Evolutionary conservation across 2,797 vertebrate genomes (phyloP).

Genomic region (Sebastolobus alascanus): DNA sequence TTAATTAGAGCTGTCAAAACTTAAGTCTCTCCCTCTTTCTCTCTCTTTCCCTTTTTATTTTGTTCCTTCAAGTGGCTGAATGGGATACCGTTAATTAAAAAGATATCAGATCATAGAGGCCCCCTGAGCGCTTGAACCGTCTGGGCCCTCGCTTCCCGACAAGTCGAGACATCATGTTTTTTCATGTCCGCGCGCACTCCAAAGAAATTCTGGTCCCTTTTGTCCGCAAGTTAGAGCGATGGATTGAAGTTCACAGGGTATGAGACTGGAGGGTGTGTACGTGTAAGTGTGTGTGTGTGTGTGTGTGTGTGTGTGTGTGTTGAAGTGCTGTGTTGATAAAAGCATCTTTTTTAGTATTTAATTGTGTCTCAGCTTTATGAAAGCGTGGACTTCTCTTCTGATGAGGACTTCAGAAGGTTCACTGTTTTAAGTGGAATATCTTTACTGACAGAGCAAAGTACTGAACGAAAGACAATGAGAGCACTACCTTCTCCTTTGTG

Average conservation of each 20-base stretch:
- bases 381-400: slow-evolving; percentile 68
- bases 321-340: slow-evolving; percentile 64
- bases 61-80: slow-evolving; percentile 87
- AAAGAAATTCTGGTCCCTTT: slow-evolving; percentile 78
- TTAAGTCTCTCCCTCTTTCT: slow-evolving; percentile 77
- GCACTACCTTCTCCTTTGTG: slow-evolving; percentile 32
- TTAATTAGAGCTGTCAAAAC: slow-evolving; percentile 90
- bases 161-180: slow-evolving; percentile 67
- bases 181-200: slow-evolving; percentile 59
- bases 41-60: slow-evolving; percentile 79
- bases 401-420: slow-evolving; percentile 81
- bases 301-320: slow-evolving; percentile 37
- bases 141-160: slow-evolving; percentile 69
- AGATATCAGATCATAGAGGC: slow-evolving; percentile 87
- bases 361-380: slow-evolving; percentile 83
- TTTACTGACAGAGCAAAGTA: slow-evolving; percentile 72
- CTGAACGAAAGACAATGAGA: slow-evolving; percentile 63
- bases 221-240: slow-evolving; percentile 81
- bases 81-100: slow-evolving; percentile 90
- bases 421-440: slow-evolving; percentile 74
- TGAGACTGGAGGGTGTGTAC: slow-evolving; percentile 48
- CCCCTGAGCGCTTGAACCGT: slow-evolving; percentile 81
- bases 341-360: slow-evolving; percentile 81
- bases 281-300: slow-evolving; percentile 15
- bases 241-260: slow-evolving; percentile 81